Conservation (phyloP, 2,888 invertebrate species). For the Alloscopus bannaensis region DNA sequence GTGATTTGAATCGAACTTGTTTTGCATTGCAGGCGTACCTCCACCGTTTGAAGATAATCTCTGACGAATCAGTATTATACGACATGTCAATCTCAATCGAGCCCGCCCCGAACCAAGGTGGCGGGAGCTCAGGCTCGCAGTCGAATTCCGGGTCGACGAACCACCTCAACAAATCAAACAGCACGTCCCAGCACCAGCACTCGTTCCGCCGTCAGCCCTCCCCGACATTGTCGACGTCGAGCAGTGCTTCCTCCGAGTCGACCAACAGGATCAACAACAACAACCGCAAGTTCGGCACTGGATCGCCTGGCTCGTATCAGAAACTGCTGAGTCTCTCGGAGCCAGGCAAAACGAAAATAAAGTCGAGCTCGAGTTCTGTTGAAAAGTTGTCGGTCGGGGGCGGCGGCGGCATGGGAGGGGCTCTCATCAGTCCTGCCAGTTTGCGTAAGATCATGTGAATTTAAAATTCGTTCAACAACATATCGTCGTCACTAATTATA, state of each 20-base stretch:
- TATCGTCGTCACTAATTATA: not conserved
- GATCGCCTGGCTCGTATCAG: conserved; percentile 97
- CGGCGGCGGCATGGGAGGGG: not conserved
- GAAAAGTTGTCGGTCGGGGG: conserved; percentile 29
- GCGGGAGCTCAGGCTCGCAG: conserved; percentile 17
- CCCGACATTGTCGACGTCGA: conserved; percentile 57
- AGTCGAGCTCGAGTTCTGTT: conserved; percentile 78
- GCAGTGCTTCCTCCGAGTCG: conserved; percentile 66
- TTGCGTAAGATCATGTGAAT: conserved; percentile 51
- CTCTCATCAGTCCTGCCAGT: conserved; percentile 45
- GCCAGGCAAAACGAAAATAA: conserved; percentile 77
- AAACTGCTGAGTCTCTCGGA: conserved; percentile 95
- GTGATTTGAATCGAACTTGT: no score
- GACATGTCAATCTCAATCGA: conserved; percentile 94
- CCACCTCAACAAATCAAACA: conserved; percentile 47
- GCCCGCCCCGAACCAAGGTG: conserved; percentile 75
- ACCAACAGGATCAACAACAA: conserved; percentile 61
- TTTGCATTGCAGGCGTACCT: conserved; percentile 91
- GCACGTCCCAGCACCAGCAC: conserved; percentile 39
- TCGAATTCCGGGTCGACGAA: conserved; percentile 26
- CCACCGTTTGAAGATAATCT: conserved; percentile 92
- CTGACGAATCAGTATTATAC: conserved; percentile 93
- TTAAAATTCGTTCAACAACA: not conserved
- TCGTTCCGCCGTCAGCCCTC: conserved; percentile 57
- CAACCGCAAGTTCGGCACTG: conserved; percentile 80